phyloP scores from a whole-genome alignment of 2,113 vertebrate genomes.

The Phodopus roborovskii region DNA sequence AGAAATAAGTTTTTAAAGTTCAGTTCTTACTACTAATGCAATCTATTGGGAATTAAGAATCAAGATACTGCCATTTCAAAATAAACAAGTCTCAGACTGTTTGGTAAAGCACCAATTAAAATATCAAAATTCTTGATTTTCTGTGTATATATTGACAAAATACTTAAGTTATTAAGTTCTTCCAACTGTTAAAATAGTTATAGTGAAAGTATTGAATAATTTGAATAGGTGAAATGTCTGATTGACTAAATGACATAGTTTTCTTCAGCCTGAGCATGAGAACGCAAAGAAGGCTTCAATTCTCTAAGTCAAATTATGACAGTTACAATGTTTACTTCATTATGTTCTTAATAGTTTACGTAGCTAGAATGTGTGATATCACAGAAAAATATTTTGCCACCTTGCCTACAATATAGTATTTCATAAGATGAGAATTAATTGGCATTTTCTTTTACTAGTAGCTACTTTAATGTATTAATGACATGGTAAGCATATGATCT shows the following conservation, averaged over 20 bases:
- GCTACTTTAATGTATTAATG: background rate
- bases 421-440: conserved; percentile 13
- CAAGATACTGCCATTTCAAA: background rate
- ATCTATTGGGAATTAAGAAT: conserved; percentile 23
- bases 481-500: conserved; percentile 1
- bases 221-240: background rate
- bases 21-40: background rate
- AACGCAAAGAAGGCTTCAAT: background rate
- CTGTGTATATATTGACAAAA: background rate
- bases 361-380: background rate
- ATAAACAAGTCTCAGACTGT: background rate
- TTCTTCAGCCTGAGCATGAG: background rate
- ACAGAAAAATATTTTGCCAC: background rate
- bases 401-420: conserved; percentile 1
- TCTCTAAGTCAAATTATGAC: background rate
- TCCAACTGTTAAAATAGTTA: background rate
- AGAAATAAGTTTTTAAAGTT: background rate
- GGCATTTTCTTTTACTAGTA: background rate
- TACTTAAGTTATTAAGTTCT: background rate
- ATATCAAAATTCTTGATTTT: background rate
- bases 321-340: background rate
- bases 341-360: conserved; percentile 2
- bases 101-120: background rate
- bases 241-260: background rate
- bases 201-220: background rate